Base-by-base conservation (phyloP, 2,113 vertebrate species). In the Cinclus mexicanus region DNA sequence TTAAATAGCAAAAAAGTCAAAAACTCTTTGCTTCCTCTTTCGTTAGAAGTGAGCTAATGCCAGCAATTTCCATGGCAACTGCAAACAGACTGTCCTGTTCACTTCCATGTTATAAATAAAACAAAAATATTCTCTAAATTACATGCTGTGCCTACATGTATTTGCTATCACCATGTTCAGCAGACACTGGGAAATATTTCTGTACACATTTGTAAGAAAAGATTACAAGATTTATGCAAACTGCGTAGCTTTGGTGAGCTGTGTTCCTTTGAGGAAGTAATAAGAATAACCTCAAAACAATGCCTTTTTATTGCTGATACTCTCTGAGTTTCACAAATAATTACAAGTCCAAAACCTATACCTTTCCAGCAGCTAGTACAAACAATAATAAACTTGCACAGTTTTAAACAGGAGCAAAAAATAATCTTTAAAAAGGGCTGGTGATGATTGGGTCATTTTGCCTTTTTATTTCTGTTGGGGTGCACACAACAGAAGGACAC, bases 101-200 rank as follows among this genome's bases (percentile, higher is more conserved):
- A 89, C 88, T 95, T 95, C 93, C 57, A 74, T 74, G 88, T 94
- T 96, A 94, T 95, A 97, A 97, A 96, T 96, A 97, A 96, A 97
- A 97, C 93, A 97, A 94, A 96, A 97, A 95, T 95, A 97, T 91
- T 95, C 94, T 79, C 88, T 68, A 94, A 96, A 97, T 97, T 94
- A 89, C 90, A 84, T 65, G 86, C 95, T 93, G 80, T 96, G 90
- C 46, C 88, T 95, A 72, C 86, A n/a, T 94, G 83, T 96, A 95
- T 97, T 97, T 96, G 93, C 96, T 96, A 93, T 95, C 95, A 93
- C 95, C 53, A 53, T 79, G 60, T 95, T 96, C 95, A 78, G 60
- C 65, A 93, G 95, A 95, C 83, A 81, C 57, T 79, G 72, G 64
- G 57, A 96, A 94, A 91, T 93, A 89, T 90, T 89, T 90, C 69